Evolutionary conservation across 1,140 invertebrate genomes (phyloP).

Genomic region (Nasonia longicornis): DNA sequence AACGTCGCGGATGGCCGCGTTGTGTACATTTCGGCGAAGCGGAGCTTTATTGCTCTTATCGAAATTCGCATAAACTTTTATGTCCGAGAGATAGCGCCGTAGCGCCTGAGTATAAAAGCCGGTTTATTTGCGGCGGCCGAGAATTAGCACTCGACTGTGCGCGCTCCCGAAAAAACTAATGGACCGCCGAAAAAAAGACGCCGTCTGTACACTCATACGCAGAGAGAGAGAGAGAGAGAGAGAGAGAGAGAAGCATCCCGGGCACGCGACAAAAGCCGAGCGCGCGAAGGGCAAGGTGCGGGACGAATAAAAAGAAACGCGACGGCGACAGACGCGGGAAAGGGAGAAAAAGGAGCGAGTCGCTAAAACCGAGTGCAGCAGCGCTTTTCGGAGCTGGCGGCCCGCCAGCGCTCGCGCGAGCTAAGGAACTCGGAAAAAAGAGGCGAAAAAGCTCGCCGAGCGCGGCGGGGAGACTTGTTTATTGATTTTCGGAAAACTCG

Average conservation of each 20-base stretch:
- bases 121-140: neutral
- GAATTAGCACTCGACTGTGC: neutral
- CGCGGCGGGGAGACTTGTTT: constrained; percentile 5
- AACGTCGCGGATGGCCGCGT: no score
- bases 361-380: constrained; percentile 47
- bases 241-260: neutral
- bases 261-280: neutral
- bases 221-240: neutral
- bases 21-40: neutral
- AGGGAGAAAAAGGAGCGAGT: constrained; percentile 21
- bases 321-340: constrained; percentile 35
- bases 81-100: no score
- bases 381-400: constrained; percentile 51
- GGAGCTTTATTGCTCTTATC: neutral
- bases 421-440: constrained; percentile 39
- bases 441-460: neutral
- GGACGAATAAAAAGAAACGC: no score
- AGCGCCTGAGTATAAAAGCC: neutral
- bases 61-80: neutral
- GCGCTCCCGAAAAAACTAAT: constrained; percentile 1
- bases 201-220: no score
- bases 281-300: neutral
- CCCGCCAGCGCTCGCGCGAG: constrained; percentile 24
- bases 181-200: neutral
- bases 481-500: constrained; percentile 33